Evolutionary conservation across 2,113 vertebrate genomes (phyloP).

Genomic region (Lepisosteus oculatus): DNA sequence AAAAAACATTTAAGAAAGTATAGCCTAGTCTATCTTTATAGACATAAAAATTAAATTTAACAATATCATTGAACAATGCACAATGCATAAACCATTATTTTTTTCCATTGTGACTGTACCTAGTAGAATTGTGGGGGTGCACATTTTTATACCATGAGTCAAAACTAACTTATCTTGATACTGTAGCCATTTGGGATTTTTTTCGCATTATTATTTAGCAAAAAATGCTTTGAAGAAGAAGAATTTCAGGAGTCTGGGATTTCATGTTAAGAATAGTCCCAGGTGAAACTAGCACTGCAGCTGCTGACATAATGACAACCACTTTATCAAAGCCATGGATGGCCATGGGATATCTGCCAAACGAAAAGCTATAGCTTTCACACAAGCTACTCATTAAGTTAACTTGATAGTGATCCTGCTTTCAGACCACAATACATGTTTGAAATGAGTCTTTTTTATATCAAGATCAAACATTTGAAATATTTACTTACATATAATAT

Average conservation of each 20-base stretch:
- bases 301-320: conserved; percentile 16
- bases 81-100: no score
- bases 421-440: no score
- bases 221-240: conserved; percentile 3
- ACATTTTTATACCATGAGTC: conserved; percentile 1
- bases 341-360: background rate
- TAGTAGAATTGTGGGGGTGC: background rate
- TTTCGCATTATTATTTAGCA: background rate
- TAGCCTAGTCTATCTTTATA: background rate
- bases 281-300: conserved; percentile 7
- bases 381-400: background rate
- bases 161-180: background rate
- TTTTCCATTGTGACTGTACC: background rate
- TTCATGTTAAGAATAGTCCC: background rate
- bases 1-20: no score
- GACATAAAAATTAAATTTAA: no score
- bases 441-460: no score
- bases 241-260: background rate
- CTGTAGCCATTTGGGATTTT: background rate
- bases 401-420: no score
- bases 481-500: no score
- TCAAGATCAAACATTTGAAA: no score
- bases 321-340: conserved; percentile 11
- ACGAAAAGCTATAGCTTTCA: background rate
- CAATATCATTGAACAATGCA: no score